Evolutionary conservation across 2,888 invertebrate species (phyloP), one percentile per base, ranked within the genome.

Genomic region (Acanthosoma haemorrhoidale): DNA sequence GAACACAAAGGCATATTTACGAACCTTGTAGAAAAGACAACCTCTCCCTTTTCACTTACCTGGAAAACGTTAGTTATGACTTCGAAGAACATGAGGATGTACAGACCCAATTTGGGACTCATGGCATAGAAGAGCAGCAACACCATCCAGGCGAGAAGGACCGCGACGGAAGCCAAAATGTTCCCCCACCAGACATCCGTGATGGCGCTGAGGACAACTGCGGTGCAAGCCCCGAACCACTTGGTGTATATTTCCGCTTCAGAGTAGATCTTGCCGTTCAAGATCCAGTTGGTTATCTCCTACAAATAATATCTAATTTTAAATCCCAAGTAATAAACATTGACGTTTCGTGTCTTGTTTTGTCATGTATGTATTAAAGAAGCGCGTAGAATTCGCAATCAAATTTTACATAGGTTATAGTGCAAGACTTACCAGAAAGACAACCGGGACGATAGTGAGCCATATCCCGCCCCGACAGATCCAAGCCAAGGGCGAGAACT

Each of bases 401-500:
- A n/a, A n/a, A n/a, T n/a, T n/a, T n/a, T n/a, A n/a, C n/a, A n/a
- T n/a, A n/a, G n/a, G n/a, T n/a, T n/a, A n/a, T n/a, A n/a, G n/a
- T n/a, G n/a, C n/a, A n/a, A n/a, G n/a, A n/a, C 64, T 64, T 29
- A 64, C 64, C 39, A 64, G 11, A 25, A 13, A 16, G 1, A 64
- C 31, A n/a, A 64, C 41, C 0, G 64, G 64, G 11, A 36, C 29
- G 25, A 39, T 31, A n/a, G 64, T 64, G 5, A 21, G n/a, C 64
- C 64, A 64, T n/a, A 41, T 39, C 8, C 25, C 21, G 8, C n/a
- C 1, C 21, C 41, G 41, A 13, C 15, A 39, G 6, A 64, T 38
- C 64, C 41, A 41, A 15, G 39, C 39, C 29, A 13, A 6, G 5
- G 13, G 18, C 1, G 41, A 29, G 25, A 31, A 25, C 1, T 11